Percentiles rank a stretch among this genome's conserved stretches.
These are phyloP conservation scores for Panagrolaimus sp. DNA, from an alignment of 1,140 invertebrate genomes.

Conservation along the genomic window DNA sequence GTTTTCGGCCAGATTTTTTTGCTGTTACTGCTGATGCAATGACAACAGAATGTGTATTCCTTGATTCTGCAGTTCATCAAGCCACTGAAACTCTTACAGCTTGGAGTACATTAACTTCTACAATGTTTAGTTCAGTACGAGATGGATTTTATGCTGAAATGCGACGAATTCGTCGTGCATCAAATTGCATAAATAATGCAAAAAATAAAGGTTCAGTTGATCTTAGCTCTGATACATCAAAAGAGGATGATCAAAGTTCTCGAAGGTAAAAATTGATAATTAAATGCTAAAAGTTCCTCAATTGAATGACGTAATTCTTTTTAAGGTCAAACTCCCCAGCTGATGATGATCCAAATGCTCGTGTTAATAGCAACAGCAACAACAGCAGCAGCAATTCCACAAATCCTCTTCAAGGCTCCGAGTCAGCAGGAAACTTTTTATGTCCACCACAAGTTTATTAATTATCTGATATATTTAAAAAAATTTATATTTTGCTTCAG, in stretches of 20 bases:
- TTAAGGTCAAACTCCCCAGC: no score
- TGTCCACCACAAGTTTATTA: slow-evolving; percentile 12
- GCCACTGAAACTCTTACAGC: slow-evolving; percentile 26
- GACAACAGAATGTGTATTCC: slow-evolving; percentile 47
- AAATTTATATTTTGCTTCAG: no score
- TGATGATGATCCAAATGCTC: no score
- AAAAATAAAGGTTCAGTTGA: not conserved
- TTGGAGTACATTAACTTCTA: slow-evolving; percentile 21
- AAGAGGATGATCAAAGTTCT: not conserved
- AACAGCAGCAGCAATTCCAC: not conserved
- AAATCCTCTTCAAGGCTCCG: not conserved
- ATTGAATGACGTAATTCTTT: no score
- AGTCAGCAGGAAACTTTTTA: slow-evolving; percentile 2
- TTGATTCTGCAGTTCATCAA: slow-evolving; percentile 23
- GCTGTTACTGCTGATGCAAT: slow-evolving; percentile 39
- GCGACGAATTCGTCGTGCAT: slow-evolving; percentile 23
- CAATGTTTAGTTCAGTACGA: slow-evolving; percentile 22
- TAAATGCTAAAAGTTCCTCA: no score
- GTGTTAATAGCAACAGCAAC: no score
- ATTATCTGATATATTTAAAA: not conserved
- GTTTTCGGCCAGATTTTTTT: slow-evolving; percentile 52
- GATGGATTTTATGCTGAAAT: slow-evolving; percentile 29
- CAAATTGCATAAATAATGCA: slow-evolving; percentile 10
- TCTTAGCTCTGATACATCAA: not conserved
- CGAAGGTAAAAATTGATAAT: not conserved